Conservation (phyloP, 1,140 invertebrate genomes). For the Platyscapa corneri region DNA sequence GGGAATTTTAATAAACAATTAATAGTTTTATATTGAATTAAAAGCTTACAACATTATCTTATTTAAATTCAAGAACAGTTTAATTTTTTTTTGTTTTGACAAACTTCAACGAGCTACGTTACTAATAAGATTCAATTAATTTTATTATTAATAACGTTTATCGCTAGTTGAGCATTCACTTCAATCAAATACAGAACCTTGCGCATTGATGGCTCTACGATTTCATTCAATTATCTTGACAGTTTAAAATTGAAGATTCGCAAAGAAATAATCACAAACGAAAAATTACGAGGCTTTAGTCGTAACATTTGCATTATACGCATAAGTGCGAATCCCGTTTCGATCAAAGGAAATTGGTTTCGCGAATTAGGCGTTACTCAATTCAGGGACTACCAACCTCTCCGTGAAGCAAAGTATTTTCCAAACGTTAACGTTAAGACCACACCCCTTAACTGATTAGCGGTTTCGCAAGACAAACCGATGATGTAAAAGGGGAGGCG, state of each 20-base stretch:
- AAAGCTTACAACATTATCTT: background rate
- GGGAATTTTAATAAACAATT: too few species aligned
- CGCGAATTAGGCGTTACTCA: too few species aligned
- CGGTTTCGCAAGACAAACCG: background rate
- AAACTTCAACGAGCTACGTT: background rate
- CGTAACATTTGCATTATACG: too few species aligned
- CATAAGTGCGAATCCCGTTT: too few species aligned
- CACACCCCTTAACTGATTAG: background rate
- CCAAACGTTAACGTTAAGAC: background rate
- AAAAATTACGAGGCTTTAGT: too few species aligned
- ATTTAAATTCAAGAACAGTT: background rate
- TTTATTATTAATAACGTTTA: too few species aligned
- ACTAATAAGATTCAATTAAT: background rate
- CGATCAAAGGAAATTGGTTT: too few species aligned
- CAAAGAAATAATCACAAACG: too few species aligned
- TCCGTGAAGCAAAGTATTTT: background rate
- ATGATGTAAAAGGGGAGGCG: background rate
- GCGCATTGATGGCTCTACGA: background rate
- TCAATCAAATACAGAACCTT: background rate
- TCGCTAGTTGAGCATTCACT: background rate
- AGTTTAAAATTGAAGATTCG: background rate
- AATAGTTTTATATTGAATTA: background rate
- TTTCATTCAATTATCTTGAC: background rate
- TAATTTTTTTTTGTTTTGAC: background rate
- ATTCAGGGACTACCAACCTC: background rate